Evolutionary conservation across 2,888 invertebrate genomes (phyloP).

Genomic region (Deilephila elpenor): DNA sequence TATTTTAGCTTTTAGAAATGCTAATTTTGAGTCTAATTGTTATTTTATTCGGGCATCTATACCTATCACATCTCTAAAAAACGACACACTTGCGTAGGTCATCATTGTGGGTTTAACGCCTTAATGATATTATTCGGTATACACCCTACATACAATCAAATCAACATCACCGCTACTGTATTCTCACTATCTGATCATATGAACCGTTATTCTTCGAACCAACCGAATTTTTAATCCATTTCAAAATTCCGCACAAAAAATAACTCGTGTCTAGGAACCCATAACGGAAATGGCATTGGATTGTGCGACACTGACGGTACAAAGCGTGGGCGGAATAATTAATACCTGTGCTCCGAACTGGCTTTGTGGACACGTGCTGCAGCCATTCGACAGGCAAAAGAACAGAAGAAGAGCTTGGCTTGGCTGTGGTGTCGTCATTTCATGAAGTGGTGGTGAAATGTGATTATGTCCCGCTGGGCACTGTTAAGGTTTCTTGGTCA

Average conservation of each 20-base stretch:
- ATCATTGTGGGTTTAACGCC: too few species aligned
- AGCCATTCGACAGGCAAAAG: not conserved
- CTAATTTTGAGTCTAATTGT: not conserved
- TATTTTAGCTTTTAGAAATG: not conserved
- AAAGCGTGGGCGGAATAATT: slow-evolving; percentile 22
- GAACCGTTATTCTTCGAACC: too few species aligned
- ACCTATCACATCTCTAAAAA: too few species aligned
- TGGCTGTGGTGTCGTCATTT: too few species aligned
- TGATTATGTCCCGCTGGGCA: too few species aligned
- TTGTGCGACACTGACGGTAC: not conserved
- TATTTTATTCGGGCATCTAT: not conserved
- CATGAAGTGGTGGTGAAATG: too few species aligned
- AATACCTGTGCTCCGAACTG: not conserved
- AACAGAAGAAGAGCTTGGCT: not conserved
- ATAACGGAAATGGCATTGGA: slow-evolving; percentile 8
- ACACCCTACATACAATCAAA: too few species aligned
- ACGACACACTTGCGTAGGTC: too few species aligned
- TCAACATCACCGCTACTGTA: too few species aligned
- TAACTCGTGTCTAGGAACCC: not conserved
- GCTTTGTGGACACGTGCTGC: not conserved
- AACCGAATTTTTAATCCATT: not conserved
- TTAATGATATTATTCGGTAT: too few species aligned
- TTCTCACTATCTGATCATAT: too few species aligned
- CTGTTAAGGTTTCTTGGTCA: too few species aligned
- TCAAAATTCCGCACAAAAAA: not conserved